A percentile compares a stretch with the other conserved stretches of the same genome.
These are phyloP conservation scores for Eilema caniola DNA, from an alignment of 2,888 invertebrate species.

Conservation along the genomic window DNA sequence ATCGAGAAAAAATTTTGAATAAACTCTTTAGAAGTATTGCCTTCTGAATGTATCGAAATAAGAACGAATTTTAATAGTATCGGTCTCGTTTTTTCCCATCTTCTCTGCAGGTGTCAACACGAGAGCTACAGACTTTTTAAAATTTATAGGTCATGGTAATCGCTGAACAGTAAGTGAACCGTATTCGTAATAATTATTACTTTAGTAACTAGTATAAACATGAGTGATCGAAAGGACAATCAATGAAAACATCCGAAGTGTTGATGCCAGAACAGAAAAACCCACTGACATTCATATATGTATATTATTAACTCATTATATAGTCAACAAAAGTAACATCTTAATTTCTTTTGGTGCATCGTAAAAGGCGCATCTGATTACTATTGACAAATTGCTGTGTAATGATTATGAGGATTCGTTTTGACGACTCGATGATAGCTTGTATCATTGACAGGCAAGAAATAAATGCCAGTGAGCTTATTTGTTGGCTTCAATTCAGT, in stretches of 20 bases:
- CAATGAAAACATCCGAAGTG: background rate
- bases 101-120: too few species aligned
- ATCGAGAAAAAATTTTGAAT: too few species aligned
- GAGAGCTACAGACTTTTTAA: background rate
- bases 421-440: slow-evolving; percentile 1
- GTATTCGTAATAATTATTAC: background rate
- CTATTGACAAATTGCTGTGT: slow-evolving; percentile 25
- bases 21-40: too few species aligned
- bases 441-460: background rate
- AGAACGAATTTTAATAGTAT: too few species aligned
- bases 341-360: slow-evolving; percentile 2
- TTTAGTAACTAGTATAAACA: background rate
- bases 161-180: background rate
- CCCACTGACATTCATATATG: background rate
- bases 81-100: too few species aligned
- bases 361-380: background rate
- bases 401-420: slow-evolving; percentile 28
- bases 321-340: slow-evolving; percentile 3
- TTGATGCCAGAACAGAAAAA: slow-evolving; percentile 2
- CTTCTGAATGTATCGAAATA: too few species aligned
- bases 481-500: background rate
- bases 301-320: slow-evolving; percentile 7
- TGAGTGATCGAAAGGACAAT: background rate
- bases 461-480: background rate
- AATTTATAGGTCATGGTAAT: background rate